Conservation (phyloP, 2,888 invertebrate species). For the Lasioglossum zephyrum region DNA sequence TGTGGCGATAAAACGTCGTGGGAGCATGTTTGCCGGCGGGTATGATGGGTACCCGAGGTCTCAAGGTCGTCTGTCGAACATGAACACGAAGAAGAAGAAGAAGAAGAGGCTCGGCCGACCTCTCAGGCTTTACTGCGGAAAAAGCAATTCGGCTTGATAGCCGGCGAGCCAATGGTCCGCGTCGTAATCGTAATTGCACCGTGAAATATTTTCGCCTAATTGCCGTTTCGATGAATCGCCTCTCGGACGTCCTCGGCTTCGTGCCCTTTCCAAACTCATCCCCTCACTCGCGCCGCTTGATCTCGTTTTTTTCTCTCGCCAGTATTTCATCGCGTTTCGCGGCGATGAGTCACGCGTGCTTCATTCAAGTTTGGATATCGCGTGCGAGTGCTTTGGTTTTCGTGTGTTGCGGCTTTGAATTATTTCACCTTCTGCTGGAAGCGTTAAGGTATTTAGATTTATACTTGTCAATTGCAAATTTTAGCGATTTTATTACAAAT, state of each 20-base stretch:
- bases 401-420: background rate
- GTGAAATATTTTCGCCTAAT: slow-evolving; percentile 30
- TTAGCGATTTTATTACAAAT: too few relatives aligned
- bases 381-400: background rate
- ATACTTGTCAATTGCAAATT: background rate
- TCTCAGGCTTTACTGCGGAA: slow-evolving; percentile 19
- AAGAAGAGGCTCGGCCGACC: slow-evolving; percentile 11
- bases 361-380: background rate
- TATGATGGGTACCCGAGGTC: background rate
- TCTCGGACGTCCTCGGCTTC: background rate
- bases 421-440: background rate
- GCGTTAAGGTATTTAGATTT: background rate
- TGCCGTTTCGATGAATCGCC: slow-evolving; percentile 3
- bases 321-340: background rate
- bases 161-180: slow-evolving; percentile 1
- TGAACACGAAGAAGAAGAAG: background rate
- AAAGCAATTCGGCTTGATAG: slow-evolving; percentile 25
- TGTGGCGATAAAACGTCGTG: slow-evolving; percentile 41
- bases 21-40: slow-evolving; percentile 28
- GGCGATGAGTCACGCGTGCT: background rate
- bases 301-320: background rate
- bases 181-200: slow-evolving; percentile 26
- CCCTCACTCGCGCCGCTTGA: background rate
- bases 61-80: slow-evolving; percentile 44
- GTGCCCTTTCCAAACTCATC: background rate